Evolutionary conservation across 2,113 vertebrate species (phyloP).

Genomic region (Danionella cerebrum): DNA sequence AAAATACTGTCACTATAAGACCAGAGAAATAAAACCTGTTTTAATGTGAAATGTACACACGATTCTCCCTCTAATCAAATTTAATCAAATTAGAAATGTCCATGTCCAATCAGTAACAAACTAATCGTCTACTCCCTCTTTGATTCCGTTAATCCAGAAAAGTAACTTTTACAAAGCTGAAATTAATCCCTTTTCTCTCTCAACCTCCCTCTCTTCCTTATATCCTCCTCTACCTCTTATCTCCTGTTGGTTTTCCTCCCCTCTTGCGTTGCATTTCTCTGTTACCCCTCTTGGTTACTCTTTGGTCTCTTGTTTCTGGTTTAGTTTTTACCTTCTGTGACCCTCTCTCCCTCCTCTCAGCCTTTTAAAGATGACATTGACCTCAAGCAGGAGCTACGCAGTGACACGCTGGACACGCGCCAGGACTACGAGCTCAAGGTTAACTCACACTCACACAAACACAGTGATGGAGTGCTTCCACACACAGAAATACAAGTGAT

Average conservation of each 20-base stretch:
- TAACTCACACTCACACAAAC: conserved; percentile 15
- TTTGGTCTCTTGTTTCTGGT: conserved; percentile 63
- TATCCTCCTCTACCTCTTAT: conserved; percentile 47
- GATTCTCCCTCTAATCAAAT: no score
- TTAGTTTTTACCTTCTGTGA: conserved; percentile 75
- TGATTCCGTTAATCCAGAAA: no score
- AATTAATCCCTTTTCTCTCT: conserved; percentile 27
- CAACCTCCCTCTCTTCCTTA: conserved; percentile 36
- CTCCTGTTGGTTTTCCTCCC: conserved; percentile 41
- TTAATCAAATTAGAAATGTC: no score
- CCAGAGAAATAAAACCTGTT: no score
- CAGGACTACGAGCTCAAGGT: conserved; percentile 97
- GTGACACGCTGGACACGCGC: conserved; percentile 89
- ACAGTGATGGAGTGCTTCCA: no score
- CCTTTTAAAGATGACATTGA: conserved; percentile 95
- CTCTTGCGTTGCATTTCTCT: conserved; percentile 32
- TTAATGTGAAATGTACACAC: no score
- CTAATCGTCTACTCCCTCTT: neutral
- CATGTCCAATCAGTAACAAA: no score
- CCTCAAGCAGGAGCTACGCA: conserved; percentile 89
- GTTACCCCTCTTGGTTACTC: conserved; percentile 33
- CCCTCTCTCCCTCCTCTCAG: conserved; percentile 74
- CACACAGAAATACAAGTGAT: neutral
- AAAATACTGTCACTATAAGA: no score
- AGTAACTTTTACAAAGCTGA: conserved; percentile 11